These are phyloP conservation scores for Callyntrura guangdongensis DNA, from an alignment of 2,888 invertebrate genomes.

Conservation along the genomic window DNA sequence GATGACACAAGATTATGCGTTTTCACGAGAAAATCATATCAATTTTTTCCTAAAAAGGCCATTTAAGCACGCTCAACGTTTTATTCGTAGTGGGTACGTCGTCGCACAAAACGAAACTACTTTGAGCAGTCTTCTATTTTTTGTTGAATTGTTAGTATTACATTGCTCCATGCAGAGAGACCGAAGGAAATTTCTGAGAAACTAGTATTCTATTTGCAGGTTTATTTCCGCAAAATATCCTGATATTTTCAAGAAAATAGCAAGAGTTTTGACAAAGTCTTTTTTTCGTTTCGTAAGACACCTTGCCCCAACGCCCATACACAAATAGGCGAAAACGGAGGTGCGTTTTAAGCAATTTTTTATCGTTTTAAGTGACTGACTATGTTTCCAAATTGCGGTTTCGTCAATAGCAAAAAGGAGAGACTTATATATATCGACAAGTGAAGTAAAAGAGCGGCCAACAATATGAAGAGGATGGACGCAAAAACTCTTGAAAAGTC, in stretches of 20 bases:
- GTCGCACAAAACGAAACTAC: too few species aligned
- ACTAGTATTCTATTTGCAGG: not conserved
- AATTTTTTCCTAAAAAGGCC: too few species aligned
- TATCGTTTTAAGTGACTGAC: not conserved
- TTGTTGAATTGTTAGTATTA: too few species aligned
- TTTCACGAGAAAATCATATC: too few species aligned
- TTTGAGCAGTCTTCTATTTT: too few species aligned
- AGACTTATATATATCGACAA: not conserved
- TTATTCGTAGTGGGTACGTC: too few species aligned
- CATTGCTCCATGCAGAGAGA: not conserved
- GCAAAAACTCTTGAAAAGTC: slow-evolving; percentile 67
- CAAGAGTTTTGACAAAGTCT: slow-evolving; percentile 48
- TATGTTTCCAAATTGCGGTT: slow-evolving; percentile 29
- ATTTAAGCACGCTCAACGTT: too few species aligned
- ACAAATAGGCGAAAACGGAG: not conserved
- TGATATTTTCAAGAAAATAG: slow-evolving; percentile 49
- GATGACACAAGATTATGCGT: too few species aligned
- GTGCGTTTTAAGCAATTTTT: slow-evolving; percentile 11
- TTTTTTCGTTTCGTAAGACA: slow-evolving; percentile 26
- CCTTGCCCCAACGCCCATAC: slow-evolving; percentile 42
- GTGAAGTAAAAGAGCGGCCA: not conserved
- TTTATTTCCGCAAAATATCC: not conserved
- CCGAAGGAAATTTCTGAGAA: slow-evolving; percentile 30
- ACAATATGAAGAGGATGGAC: slow-evolving; percentile 33
- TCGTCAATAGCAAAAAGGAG: slow-evolving; percentile 24